Evolutionary conservation across 2,888 invertebrate species (phyloP).

Genomic region (Caenorhabditis sinica): DNA sequence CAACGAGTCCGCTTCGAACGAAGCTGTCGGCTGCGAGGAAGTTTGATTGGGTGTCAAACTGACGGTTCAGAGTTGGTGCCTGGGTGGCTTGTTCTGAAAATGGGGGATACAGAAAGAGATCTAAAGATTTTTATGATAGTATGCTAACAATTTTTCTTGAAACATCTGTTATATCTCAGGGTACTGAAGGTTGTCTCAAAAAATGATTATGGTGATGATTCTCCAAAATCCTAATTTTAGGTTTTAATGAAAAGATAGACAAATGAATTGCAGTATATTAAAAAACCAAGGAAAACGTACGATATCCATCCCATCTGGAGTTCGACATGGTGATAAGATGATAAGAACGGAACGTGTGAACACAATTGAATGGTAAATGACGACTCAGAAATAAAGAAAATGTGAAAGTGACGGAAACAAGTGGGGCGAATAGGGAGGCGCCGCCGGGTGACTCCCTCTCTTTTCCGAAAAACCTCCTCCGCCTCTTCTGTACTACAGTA

Average conservation of each 20-base stretch:
- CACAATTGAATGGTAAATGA: constrained; percentile 34
- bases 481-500: constrained; percentile 54
- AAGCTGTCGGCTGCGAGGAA: constrained; percentile 60
- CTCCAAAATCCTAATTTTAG: too few relatives aligned
- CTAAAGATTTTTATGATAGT: neutral
- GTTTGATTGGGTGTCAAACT: constrained; percentile 64
- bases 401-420: constrained; percentile 47
- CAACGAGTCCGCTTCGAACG: constrained; percentile 70
- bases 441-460: constrained; percentile 25
- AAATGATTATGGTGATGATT: too few relatives aligned
- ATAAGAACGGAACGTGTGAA: constrained; percentile 46
- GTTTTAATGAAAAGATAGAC: too few relatives aligned
- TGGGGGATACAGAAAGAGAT: neutral
- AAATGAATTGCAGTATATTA: too few relatives aligned
- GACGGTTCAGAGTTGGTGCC: constrained; percentile 49
- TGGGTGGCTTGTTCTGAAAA: constrained; percentile 58
- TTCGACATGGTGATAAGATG: constrained; percentile 49
- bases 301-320: constrained; percentile 65
- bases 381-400: constrained; percentile 38
- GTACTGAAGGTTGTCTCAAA: neutral
- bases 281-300: constrained; percentile 51
- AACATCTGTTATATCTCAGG: too few relatives aligned
- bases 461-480: constrained; percentile 8
- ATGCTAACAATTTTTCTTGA: too few relatives aligned
- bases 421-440: constrained; percentile 32